Percentiles rank a stretch among this genome's conserved stretches.
phyloP scores from a whole-genome alignment of 2,888 invertebrate species.

The Podotricha telesiphe region DNA sequence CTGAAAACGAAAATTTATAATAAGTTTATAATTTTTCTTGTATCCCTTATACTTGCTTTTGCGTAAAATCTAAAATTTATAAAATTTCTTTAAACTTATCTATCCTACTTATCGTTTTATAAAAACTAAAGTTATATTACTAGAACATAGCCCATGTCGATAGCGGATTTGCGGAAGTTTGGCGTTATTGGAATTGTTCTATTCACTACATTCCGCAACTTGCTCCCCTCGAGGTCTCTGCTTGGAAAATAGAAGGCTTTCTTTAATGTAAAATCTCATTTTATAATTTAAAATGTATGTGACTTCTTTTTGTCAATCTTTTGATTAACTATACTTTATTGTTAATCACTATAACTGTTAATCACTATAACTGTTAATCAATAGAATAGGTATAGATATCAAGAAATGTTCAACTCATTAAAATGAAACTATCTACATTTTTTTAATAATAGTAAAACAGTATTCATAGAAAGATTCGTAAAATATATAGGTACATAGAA shows the following conservation, averaged over 20 bases:
- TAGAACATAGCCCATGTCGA: slow-evolving; percentile 27
- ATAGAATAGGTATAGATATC: no score
- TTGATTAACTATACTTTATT: no score
- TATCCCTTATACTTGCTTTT: no score
- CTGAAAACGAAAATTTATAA: no score
- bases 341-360: no score
- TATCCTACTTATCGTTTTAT: slow-evolving; percentile 25
- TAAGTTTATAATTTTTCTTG: no score
- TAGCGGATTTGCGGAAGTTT: slow-evolving; percentile 45
- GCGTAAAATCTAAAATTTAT: slow-evolving; percentile 2
- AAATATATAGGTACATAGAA: neutral
- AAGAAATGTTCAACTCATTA: no score
- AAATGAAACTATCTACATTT: neutral
- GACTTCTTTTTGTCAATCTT: no score
- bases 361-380: no score
- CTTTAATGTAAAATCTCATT: slow-evolving; percentile 10
- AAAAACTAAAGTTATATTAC: slow-evolving; percentile 25
- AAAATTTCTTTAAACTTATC: neutral
- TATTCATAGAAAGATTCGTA: neutral
- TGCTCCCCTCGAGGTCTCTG: slow-evolving; percentile 28
- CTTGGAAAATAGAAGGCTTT: slow-evolving; percentile 24
- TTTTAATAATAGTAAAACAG: neutral
- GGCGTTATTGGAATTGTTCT: slow-evolving; percentile 45
- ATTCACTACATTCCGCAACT: slow-evolving; percentile 32
- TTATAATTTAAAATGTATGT: neutral